These are phyloP conservation scores for Rhyacophila brunnea DNA, from an alignment of 1,140 invertebrate species.

Conservation along the genomic window DNA sequence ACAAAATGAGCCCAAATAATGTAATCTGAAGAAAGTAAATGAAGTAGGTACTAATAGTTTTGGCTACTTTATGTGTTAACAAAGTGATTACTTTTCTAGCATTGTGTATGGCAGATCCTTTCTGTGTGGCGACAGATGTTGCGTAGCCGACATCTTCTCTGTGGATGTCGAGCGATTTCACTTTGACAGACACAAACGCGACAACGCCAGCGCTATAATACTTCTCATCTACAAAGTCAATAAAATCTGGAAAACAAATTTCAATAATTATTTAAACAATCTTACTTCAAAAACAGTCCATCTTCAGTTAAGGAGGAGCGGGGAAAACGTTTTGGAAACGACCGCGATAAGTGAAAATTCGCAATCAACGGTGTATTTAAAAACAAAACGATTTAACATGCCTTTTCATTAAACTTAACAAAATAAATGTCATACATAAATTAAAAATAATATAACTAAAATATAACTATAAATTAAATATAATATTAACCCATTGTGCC, in stretches of 20 bases:
- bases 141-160: constrained; percentile 53
- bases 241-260: constrained; percentile 44
- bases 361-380: background rate
- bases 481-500: too few relatives aligned
- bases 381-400: background rate
- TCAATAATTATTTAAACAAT: too few relatives aligned
- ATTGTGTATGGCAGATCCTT: constrained; percentile 49
- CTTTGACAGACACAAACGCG: constrained; percentile 47
- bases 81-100: constrained; percentile 45
- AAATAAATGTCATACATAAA: too few relatives aligned
- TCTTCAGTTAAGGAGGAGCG: too few relatives aligned
- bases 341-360: background rate
- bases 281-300: too few relatives aligned
- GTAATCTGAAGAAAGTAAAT: too few relatives aligned
- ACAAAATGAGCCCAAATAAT: background rate
- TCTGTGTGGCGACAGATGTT: constrained; percentile 40
- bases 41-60: too few relatives aligned
- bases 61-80: too few relatives aligned
- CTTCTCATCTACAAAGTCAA: constrained; percentile 45
- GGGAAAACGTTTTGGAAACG: background rate
- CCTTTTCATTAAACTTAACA: background rate
- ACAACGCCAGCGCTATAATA: constrained; percentile 48
- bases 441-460: background rate
- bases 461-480: background rate
- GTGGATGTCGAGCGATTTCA: constrained; percentile 47